These are phyloP conservation scores for Diarsia brunnea DNA, from an alignment of 2,888 invertebrate genomes.

Conservation along the genomic window DNA sequence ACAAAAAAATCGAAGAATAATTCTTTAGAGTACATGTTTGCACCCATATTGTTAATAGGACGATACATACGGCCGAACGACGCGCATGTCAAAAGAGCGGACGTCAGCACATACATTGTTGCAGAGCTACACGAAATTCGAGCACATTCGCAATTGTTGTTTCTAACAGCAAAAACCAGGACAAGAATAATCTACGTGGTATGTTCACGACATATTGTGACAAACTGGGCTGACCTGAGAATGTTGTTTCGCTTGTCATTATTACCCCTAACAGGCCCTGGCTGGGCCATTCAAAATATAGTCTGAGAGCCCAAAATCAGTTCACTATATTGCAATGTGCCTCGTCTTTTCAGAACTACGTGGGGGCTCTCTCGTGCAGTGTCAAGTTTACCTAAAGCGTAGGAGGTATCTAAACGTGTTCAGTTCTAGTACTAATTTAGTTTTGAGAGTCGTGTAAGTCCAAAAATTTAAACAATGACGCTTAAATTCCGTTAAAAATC, in stretches of 20 bases:
- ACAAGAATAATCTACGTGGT: neutral
- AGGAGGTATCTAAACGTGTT: neutral
- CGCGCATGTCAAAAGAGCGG: neutral
- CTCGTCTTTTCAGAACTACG: neutral
- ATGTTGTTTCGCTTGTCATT: neutral
- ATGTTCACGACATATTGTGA: neutral
- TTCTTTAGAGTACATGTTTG: neutral
- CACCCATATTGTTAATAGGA: neutral
- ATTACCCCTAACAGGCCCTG: neutral
- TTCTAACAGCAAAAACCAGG: neutral
- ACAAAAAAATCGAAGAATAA: neutral
- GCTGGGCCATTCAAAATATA: neutral
- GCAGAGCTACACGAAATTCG: slow-evolving; percentile 10
- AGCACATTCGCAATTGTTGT: neutral
- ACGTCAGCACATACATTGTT: slow-evolving; percentile 3
- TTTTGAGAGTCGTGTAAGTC: neutral
- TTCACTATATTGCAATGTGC: neutral
- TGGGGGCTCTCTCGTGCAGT: neutral
- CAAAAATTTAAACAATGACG: neutral
- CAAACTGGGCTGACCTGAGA: neutral
- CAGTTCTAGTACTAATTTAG: neutral
- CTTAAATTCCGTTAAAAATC: neutral
- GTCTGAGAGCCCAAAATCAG: too few species aligned
- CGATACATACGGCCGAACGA: neutral
- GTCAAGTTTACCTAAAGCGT: neutral